Percentiles rank a stretch among this genome's conserved stretches.
Conservation (phyloP, 2,888 invertebrate genomes). For the Xanthorhoe spadicearia region DNA sequence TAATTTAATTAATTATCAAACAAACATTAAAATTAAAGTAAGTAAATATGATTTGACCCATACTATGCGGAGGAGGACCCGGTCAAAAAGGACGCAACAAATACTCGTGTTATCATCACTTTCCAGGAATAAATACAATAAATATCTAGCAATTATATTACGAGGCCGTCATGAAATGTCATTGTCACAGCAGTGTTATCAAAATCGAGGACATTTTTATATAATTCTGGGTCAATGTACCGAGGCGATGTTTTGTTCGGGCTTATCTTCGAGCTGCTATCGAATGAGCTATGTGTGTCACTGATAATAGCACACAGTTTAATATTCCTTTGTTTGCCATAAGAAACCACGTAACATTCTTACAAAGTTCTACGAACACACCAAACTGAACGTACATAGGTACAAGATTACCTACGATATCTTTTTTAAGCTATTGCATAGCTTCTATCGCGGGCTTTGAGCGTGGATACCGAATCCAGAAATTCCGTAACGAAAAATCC, state of each 20-base stretch:
- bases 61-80: constrained; percentile 23
- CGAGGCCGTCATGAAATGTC: constrained; percentile 73
- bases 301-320: constrained; percentile 62
- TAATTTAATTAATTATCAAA: constrained; percentile 4
- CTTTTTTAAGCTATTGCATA: too few relatives aligned
- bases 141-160: constrained; percentile 50
- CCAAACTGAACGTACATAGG: constrained; percentile 6
- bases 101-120: constrained; percentile 19
- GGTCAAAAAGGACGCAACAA: constrained; percentile 27
- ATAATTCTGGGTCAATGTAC: constrained; percentile 84
- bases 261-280: constrained; percentile 74
- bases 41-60: constrained; percentile 22
- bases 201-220: constrained; percentile 80
- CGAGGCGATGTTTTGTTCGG: constrained; percentile 78
- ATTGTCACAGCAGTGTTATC: constrained; percentile 76
- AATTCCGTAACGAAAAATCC: too few relatives aligned
- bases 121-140: constrained; percentile 37
- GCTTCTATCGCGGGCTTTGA: too few relatives aligned
- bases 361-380: constrained; percentile 33
- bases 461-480: too few relatives aligned
- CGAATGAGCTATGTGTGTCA: constrained; percentile 78
- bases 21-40: constrained; percentile 17
- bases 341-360: constrained; percentile 57
- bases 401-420: too few relatives aligned
- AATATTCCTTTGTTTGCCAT: constrained; percentile 64